Evolutionary conservation across 2,113 vertebrate genomes (phyloP), one percentile per base, ranked within the genome.

Genomic region (Bufo gargarizans): DNA sequence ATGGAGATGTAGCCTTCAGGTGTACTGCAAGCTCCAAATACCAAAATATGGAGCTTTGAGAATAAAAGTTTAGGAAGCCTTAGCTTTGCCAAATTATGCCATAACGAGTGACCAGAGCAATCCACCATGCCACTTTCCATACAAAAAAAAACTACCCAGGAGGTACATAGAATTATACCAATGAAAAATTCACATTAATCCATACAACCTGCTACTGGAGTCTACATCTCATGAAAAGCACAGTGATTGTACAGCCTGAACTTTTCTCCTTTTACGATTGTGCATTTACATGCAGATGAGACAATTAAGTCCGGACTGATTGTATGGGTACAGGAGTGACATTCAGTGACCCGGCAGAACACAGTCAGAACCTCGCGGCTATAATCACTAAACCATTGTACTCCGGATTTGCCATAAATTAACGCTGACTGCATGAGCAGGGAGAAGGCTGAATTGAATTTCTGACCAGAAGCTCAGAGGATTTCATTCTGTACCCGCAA

Each of bases 201-300:
- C 33, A 33, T 33, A 13, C 77, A 7, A 14, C n/a, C 77, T 8
- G 4, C n/a, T 14, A 58, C 77, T 19, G 6, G 4, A 79, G 77
- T 22, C 69, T 33, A 16, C 0, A 13, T 71, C 33, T 71, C 1
- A 22, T 69, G 3, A 13, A 13, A 69, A 69, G 67, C 67, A 33
- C 67, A 33, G 33, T 69, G 19, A 72, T 43, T 72, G 69, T 72
- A 45, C 45, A 33, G 45, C 69, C 69, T 72, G 69, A 72, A 45
- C 43, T 17, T 43, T 43, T n/a, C 22, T 43, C 49, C 47, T 69
- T 65, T 43, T 59, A 86, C 56, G 77, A 81, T 22, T 45, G 47
- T 43, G 61, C 78, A 87, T 63, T 79, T 71, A 71, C 53, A 87
- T 81, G 61, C 63, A 81, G 77, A 87, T 87, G 77, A 87, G 86